Base-by-base conservation (phyloP, 30 jellyfish, hydroid and myxozoan genomes). In the Nemopilema nomurai region DNA sequence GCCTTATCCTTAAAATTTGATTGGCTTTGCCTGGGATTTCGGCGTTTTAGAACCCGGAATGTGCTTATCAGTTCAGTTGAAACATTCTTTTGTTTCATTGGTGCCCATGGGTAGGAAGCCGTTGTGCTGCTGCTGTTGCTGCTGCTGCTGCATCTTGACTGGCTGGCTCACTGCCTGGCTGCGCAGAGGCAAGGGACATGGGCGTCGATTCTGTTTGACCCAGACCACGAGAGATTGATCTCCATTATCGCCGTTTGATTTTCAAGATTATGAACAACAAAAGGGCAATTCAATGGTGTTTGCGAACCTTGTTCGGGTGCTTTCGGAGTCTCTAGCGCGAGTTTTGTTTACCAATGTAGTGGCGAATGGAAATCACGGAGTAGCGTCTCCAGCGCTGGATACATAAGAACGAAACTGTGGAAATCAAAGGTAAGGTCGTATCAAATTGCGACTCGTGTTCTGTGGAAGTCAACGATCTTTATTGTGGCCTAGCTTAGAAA, bases 401-500 rank as follows among this genome's bases (percentile, higher is more conserved):
- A 41, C 57, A 41, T 41, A 41, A 41, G 6, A 3, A 41, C 57
- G 13, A 41, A 41, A 6, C 57, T 6, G 13, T 41, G 13, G 13
- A 41, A 41, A 13, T 6, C 57, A 41, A 13, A 13, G 13, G 57
- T 3, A 41, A 41, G 57, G 57, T 41, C 57, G 57, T 41, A 41
- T 41, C 57, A 41, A 13, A 41, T 41, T 41, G 57, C 57, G 57
- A 13, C 57, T 41, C 57, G 57, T 41, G 13, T 41, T 41, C 57
- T 13, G 13, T 6, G 13, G 57, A 3, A n/a, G 27, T 19, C 30
- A 24, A 18, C 73, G 30, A 18, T 21, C 62, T 28, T 71, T 25
- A 69, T 8, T 72, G 41, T 79, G 89, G 89, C 81, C 89, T 67
- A 79, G 67, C 79, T 29, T 24, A 41, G 63, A 65, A 64, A 79